Conservation (phyloP, 1,140 invertebrate species). For the Drosophila tristis region DNA sequence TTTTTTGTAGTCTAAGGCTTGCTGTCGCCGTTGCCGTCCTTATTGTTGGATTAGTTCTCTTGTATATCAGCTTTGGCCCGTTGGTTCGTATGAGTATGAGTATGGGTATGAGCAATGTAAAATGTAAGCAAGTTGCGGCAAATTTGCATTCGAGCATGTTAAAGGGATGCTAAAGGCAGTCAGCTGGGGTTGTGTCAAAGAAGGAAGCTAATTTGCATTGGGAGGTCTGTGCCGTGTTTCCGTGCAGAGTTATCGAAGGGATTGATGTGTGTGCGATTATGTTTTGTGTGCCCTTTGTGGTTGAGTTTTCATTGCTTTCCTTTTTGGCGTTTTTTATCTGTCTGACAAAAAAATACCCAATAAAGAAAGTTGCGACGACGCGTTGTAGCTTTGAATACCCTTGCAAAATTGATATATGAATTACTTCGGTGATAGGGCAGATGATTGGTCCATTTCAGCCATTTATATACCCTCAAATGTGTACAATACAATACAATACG, state of each 20-base stretch:
- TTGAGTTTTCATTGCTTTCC: conserved; percentile 51
- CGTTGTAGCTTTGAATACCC: too few species aligned
- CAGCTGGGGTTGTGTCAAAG: neutral
- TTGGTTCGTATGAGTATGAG: conserved; percentile 36
- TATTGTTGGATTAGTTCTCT: conserved; percentile 22
- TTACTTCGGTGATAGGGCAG: too few species aligned
- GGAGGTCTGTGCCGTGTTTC: conserved; percentile 9
- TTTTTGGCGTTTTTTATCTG: conserved; percentile 42
- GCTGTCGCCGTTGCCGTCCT: conserved; percentile 6
- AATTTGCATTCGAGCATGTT: conserved; percentile 57
- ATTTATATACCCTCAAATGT: too few species aligned
- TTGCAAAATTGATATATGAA: too few species aligned
- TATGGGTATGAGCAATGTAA: conserved; percentile 40
- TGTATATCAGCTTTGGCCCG: neutral
- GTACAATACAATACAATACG: too few species aligned
- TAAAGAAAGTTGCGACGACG: too few species aligned
- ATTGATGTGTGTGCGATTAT: conserved; percentile 44
- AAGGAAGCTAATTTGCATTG: conserved; percentile 70
- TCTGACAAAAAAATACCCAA: conserved; percentile 18
- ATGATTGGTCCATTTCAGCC: too few species aligned
- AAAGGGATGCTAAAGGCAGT: conserved; percentile 12
- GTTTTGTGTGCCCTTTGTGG: conserved; percentile 61
- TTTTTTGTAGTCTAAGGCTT: conserved; percentile 8
- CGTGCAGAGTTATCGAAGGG: neutral
- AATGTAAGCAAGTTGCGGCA: conserved; percentile 67